Evolutionary conservation across 2,113 vertebrate genomes (phyloP).

Genomic region (Sigmodon hispidus): DNA sequence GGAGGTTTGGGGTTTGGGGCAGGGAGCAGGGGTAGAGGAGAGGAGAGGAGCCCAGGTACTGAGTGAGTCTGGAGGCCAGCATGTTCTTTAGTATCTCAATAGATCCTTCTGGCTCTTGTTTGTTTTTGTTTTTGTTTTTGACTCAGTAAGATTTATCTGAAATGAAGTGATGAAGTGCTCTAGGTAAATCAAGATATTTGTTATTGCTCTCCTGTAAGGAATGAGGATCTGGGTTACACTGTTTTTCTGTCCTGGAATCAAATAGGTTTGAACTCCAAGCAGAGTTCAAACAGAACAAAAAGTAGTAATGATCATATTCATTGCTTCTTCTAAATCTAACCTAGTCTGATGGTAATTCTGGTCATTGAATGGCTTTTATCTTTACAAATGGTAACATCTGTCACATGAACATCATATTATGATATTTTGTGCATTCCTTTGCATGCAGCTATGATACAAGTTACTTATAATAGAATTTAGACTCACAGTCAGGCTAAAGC

Average conservation of each 20-base stretch:
- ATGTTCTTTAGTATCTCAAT: not conserved
- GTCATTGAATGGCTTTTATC: conserved; percentile 24
- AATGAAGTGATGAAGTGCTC: not conserved
- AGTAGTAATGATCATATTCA: not conserved
- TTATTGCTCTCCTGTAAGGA: conserved; percentile 16
- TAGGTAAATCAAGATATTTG: conserved; percentile 4
- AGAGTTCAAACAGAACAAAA: conserved; percentile 26
- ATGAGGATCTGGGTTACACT: not conserved
- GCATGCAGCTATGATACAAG: not conserved
- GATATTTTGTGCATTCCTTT: not conserved
- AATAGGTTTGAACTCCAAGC: conserved; percentile 13
- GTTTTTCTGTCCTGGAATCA: conserved; percentile 23
- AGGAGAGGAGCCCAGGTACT: not conserved
- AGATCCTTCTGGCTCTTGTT: too few relatives aligned
- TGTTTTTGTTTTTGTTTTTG: not conserved
- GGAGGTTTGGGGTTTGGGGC: not conserved
- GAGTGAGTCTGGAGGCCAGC: not conserved
- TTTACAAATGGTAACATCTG: not conserved
- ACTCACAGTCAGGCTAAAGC: not conserved
- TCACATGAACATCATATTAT: not conserved
- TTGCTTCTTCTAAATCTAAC: not conserved
- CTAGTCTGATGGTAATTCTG: conserved; percentile 11
- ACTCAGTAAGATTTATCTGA: not conserved
- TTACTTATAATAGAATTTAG: not conserved
- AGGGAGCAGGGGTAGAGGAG: not conserved